Conservation (phyloP, 2,113 vertebrate species). For the Craseonycteris thonglongyai region DNA sequence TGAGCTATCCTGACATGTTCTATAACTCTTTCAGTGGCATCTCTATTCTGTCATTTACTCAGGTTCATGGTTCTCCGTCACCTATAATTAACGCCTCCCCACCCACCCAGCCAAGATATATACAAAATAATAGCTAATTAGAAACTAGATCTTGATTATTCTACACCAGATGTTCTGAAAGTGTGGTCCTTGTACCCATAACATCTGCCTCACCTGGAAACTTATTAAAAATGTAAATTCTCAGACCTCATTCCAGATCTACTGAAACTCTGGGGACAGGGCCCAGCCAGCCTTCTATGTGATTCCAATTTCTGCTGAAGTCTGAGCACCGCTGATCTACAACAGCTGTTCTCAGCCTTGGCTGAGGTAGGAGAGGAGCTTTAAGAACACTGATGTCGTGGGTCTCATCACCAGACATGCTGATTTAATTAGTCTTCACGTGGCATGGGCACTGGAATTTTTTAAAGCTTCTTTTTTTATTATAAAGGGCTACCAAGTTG, state of each 20-base stretch:
- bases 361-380: background rate
- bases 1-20: background rate
- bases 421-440: background rate
- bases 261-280: background rate
- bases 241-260: background rate
- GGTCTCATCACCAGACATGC: background rate
- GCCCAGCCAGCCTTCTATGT: background rate
- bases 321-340: too few relatives aligned
- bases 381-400: background rate
- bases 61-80: background rate
- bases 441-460: background rate
- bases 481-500: background rate
- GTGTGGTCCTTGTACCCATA: background rate
- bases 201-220: background rate
- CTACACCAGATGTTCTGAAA: background rate
- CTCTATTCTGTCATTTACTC: background rate
- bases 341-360: background rate
- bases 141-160: background rate
- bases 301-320: background rate
- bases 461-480: background rate
- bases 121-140: background rate
- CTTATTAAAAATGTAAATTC: background rate
- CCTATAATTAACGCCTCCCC: background rate
- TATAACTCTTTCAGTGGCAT: background rate
- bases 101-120: background rate